Base-by-base conservation (phyloP, 2,797 vertebrate species). In the Sebastes steindachneri region DNA sequence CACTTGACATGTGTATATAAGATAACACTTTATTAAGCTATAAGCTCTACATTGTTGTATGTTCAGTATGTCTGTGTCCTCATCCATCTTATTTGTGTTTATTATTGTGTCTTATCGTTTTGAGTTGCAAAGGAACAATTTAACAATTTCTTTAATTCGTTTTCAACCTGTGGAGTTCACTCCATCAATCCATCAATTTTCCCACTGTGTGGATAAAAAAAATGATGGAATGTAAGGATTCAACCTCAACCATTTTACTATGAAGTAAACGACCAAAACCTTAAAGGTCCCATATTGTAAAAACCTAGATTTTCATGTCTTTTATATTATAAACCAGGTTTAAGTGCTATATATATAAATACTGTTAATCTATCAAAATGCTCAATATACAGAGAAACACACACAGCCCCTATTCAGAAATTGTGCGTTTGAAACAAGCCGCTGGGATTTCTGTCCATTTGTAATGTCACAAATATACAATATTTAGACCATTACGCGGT, bases 1-100 rank as follows among this genome's bases (percentile, higher is more conserved):
- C 11, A 23, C 37, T 45, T 80, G 77, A 77, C 77, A 71, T 45
- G 65, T 86, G 51, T 73, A 48, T 51, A 21, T 70, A 75, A 85
- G 68, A 85, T 79, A 72, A 70, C 21, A 79, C 51, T 68, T 58
- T 75, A 74, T 86, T 29, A 74, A 48, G 59, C 74, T 37, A 11
- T 69, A 1, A 79, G 14, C 62, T 54, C 10, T 17, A 25, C 37
- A 53, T 67, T 84, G 64, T 82, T 77, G 21, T 37, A 79, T 58
- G 5, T 77, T 28, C 25, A 12, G 10, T 7, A 0, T 19, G 31
- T 31, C 19, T 65, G 9, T 12, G 19, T 67, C 60, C 28, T 85
- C 65, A 68, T 81, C 17, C n/a, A 31, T 73, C 31, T 62, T 25
- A n/a, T 68, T 64, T 57, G 28, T 78, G 1, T 83, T 76, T 19